Base-by-base conservation (phyloP, 1,140 invertebrate genomes). In the Macrotrachela quadricornifera region DNA sequence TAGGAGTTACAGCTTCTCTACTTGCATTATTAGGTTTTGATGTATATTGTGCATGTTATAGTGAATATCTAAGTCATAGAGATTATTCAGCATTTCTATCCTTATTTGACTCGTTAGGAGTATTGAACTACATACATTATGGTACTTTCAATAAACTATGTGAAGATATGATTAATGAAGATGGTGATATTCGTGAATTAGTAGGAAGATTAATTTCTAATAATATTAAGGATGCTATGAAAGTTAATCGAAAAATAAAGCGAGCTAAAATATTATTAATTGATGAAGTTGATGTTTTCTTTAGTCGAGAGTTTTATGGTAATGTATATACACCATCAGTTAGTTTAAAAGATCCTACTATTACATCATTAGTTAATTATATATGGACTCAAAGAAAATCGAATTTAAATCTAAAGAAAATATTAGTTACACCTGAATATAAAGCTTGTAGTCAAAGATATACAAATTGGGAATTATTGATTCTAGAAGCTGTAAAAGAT, bases 271-370 rank as follows among this genome's bases (percentile, higher is more conserved):
- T 49, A 38, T 14, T 49, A 1, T 13, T 49, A 6, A 39, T 49
- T 41, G 48, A 49, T 41, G 48, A 49, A 39, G 48, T 49, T 12
- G 48, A 49, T 18, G 40, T 49, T 14, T 49, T 49, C 37, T 41
- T 49, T 16, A 41, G 17, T 39, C n/a, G 37, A 49, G 40, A 38
- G 4, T 41, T 49, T 17, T 49, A 16, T n/a, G 48, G 48, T 9
- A 49, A 49, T 17, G 10, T 4, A 1, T 41, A 49, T n/a, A n/a
- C 10, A 10, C 30, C 48, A 9, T 9, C n/a, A 11, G 9, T 11
- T 11, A 16, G 11, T 2, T 18, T 49, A 13, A 39, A 18, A 40
- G 9, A 49, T 16, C n/a, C 8, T 6, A 16, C 15, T 12, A 49
- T 49, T 10, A 16, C 48, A 14, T 4, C 38, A 2, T 13, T 49